Evolutionary conservation across 2,797 vertebrate species (phyloP).

Genomic region (Sebastes baramenuke): DNA sequence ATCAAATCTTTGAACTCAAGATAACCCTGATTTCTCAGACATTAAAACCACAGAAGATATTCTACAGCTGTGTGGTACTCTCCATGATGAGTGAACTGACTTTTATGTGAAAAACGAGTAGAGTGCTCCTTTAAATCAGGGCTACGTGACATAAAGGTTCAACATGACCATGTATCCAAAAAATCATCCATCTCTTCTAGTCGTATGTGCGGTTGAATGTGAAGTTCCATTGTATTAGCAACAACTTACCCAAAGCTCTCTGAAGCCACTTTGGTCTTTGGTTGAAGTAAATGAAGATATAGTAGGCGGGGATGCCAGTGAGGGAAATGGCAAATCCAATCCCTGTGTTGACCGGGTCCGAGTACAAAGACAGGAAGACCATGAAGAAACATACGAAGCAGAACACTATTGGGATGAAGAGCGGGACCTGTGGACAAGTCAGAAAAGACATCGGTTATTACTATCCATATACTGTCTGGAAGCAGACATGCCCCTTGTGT

Average conservation of each 20-base stretch:
- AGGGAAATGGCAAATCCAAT: constrained; percentile 94
- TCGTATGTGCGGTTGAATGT: background rate
- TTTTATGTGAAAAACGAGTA: background rate
- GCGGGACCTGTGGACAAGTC: constrained; percentile 86
- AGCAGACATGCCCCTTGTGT: too few species aligned
- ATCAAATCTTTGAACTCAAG: background rate
- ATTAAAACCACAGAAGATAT: background rate
- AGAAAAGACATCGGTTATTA: background rate
- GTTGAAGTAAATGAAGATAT: constrained; percentile 90
- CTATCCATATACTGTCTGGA: background rate
- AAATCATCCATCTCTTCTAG: background rate
- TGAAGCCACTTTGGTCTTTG: constrained; percentile 85
- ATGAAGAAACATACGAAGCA: constrained; percentile 94
- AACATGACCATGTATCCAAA: background rate
- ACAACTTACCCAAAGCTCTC: constrained; percentile 65
- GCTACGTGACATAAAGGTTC: background rate
- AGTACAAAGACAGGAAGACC: constrained; percentile 94
- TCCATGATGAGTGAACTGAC: background rate
- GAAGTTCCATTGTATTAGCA: background rate
- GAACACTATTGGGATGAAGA: constrained; percentile 92
- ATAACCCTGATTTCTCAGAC: background rate
- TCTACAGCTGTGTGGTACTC: background rate
- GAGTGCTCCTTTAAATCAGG: background rate
- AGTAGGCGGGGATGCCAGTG: constrained; percentile 95
- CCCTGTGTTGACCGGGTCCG: constrained; percentile 92